A percentile compares a stretch with the other conserved stretches of the same genome.
Evolutionary conservation across 2,888 invertebrate species (phyloP).

Genomic region (Busseola fusca): DNA sequence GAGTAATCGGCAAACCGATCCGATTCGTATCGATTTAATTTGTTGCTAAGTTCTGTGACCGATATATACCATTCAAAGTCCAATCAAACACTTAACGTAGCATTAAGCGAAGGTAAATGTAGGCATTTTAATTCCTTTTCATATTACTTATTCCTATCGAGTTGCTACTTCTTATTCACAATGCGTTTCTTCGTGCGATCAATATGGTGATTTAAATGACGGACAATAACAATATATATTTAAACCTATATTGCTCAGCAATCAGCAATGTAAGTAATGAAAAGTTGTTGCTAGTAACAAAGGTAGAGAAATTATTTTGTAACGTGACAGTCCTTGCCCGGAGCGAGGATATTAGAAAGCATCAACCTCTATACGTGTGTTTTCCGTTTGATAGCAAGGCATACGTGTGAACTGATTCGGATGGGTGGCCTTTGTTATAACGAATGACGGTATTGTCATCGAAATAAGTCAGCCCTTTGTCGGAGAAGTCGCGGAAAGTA

Average conservation of each 20-base stretch:
- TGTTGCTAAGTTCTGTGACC: background rate
- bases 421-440: constrained; percentile 52
- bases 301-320: constrained; percentile 58
- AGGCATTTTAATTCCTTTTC: constrained; percentile 24
- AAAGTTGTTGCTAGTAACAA: constrained; percentile 40
- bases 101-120: constrained; percentile 17
- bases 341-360: constrained; percentile 59
- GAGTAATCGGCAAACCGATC: constrained; percentile 31
- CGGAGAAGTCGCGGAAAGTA: background rate
- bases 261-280: constrained; percentile 56
- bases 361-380: constrained; percentile 58
- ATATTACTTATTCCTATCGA: constrained; percentile 47
- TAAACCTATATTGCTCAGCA: constrained; percentile 44
- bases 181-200: constrained; percentile 40
- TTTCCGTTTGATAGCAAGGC: constrained; percentile 55
- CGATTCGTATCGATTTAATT: constrained; percentile 28
- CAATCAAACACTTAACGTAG: constrained; percentile 6
- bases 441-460: constrained; percentile 23
- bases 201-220: constrained; percentile 50
- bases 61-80: constrained; percentile 14
- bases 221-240: constrained; percentile 53
- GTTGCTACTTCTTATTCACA: constrained; percentile 49
- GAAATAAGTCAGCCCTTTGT: constrained; percentile 31
- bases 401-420: constrained; percentile 55
- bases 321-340: constrained; percentile 50